These are phyloP conservation scores for Solenopsis invicta DNA, from an alignment of 1,140 invertebrate genomes.

Conservation along the genomic window DNA sequence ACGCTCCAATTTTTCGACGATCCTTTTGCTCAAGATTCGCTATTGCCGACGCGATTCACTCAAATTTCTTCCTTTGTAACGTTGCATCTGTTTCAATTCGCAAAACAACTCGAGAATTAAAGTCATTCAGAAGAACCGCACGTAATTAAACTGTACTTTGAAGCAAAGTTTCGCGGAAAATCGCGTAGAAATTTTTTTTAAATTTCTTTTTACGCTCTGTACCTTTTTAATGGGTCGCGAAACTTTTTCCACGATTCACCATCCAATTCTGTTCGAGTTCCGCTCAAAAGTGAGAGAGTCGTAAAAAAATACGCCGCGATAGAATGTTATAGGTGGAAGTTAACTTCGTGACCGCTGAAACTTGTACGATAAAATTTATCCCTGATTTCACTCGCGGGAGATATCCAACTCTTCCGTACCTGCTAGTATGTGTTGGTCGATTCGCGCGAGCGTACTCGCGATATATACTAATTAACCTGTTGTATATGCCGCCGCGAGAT, in stretches of 20 bases:
- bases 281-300: not conserved
- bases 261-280: constrained; percentile 39
- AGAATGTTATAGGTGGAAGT: constrained; percentile 49
- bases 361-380: constrained; percentile 73
- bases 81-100: not conserved
- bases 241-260: constrained; percentile 22
- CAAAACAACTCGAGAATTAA: not conserved
- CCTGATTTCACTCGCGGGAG: constrained; percentile 56
- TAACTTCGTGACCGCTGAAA: constrained; percentile 49
- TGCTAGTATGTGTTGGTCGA: constrained; percentile 27
- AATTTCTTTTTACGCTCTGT: not conserved
- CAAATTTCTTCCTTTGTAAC: not conserved
- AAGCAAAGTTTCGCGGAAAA: not conserved
- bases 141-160: not conserved
- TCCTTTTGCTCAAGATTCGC: not conserved
- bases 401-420: constrained; percentile 16
- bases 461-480: constrained; percentile 75
- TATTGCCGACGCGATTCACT: not conserved
- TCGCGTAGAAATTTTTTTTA: not conserved
- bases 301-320: constrained; percentile 45
- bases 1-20: not conserved
- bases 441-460: constrained; percentile 60
- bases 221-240: not conserved
- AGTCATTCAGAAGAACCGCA: not conserved
- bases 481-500: constrained; percentile 40